Percentiles rank a stretch among this genome's conserved stretches.
Conservation (phyloP, 2,797 vertebrate species). For the Rhinogobio ventralis region DNA sequence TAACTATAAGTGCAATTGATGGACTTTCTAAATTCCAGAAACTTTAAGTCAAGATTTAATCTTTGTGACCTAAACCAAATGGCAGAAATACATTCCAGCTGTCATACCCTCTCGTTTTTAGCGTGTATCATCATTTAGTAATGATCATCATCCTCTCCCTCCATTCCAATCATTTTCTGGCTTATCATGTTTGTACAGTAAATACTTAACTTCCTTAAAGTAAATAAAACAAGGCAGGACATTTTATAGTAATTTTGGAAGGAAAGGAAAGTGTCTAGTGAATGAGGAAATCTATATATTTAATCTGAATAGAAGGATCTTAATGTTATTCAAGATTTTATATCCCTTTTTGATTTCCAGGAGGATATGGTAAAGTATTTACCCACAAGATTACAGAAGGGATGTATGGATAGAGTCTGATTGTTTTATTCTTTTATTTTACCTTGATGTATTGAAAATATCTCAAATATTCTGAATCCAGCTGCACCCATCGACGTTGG, state of each 20-base stretch:
- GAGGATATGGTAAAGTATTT: neutral
- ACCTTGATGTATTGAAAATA: constrained; percentile 61
- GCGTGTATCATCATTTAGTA: neutral
- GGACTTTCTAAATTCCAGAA: neutral
- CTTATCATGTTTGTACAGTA: neutral
- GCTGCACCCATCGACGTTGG: constrained; percentile 61
- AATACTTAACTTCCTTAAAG: constrained; percentile 9
- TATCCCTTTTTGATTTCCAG: neutral
- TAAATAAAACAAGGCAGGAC: neutral
- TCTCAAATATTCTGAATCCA: constrained; percentile 57
- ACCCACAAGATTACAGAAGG: neutral
- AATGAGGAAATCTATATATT: neutral
- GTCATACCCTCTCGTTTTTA: neutral
- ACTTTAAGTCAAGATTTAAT: neutral
- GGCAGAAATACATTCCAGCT: neutral
- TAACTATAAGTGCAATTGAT: neutral
- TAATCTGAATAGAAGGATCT: neutral
- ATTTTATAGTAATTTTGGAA: neutral
- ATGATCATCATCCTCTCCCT: neutral
- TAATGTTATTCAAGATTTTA: neutral
- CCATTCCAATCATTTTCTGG: neutral
- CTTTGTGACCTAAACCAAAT: neutral
- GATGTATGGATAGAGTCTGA: neutral
- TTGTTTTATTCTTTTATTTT: neutral
- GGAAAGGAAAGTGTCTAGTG: neutral